Evolutionary conservation across 2,888 invertebrate species (phyloP).

Genomic region (Pristionchus maxplancki): DNA sequence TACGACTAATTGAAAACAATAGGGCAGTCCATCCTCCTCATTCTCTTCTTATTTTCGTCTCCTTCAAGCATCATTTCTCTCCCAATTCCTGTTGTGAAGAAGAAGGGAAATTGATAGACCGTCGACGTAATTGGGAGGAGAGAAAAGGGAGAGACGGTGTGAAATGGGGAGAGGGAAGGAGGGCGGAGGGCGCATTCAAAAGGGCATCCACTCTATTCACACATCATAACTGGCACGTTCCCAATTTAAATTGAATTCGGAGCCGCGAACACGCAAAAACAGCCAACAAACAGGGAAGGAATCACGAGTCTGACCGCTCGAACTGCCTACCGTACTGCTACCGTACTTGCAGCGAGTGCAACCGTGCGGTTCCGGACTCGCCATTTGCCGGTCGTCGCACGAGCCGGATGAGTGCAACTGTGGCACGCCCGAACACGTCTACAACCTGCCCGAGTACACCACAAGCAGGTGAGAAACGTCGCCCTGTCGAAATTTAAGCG

Average conservation of each 20-base stretch:
- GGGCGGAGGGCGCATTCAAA: neutral
- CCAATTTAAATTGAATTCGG: neutral
- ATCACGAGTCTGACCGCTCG: neutral
- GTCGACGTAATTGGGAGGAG: neutral
- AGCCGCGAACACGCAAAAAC: neutral
- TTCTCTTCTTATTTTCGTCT: neutral
- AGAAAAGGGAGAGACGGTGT: neutral
- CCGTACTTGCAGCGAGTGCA: neutral
- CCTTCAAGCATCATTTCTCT: neutral
- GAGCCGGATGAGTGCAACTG: slow-evolving; percentile 57
- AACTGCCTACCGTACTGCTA: neutral
- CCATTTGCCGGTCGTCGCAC: neutral
- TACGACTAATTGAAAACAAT: neutral
- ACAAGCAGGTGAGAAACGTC: slow-evolving; percentile 55
- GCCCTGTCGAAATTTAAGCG: neutral
- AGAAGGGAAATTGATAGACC: slow-evolving; percentile 28
- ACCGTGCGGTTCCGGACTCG: slow-evolving; percentile 13
- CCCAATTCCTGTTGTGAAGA: slow-evolving; percentile 15
- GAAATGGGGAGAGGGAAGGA: neutral
- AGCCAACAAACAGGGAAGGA: neutral
- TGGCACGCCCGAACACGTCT: slow-evolving; percentile 56
- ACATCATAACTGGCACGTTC: neutral
- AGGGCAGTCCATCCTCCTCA: neutral
- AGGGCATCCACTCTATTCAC: slow-evolving; percentile 8
- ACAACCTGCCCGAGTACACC: slow-evolving; percentile 65